Percentiles rank a stretch among this genome's conserved stretches.
Conservation (phyloP, 2,888 invertebrate genomes). For the Sarcophaga variegata region DNA sequence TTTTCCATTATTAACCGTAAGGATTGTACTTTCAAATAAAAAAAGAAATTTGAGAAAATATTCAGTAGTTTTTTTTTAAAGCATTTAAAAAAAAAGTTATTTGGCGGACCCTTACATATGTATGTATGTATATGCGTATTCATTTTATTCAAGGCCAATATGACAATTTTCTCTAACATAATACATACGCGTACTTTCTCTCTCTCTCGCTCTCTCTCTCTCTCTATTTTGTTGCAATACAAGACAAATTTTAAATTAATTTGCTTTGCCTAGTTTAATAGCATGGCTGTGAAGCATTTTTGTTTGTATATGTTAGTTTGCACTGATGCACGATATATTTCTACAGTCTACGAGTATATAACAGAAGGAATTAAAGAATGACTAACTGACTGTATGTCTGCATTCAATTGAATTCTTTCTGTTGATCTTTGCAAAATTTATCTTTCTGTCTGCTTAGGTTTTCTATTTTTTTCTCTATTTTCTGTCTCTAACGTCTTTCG, state of each 20-base stretch:
- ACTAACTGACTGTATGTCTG: conserved; percentile 59
- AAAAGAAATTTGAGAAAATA: too few relatives aligned
- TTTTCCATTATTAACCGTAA: too few relatives aligned
- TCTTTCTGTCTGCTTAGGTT: conserved; percentile 29
- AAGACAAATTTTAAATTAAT: conserved; percentile 68
- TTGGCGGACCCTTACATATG: not conserved
- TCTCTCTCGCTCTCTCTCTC: not conserved
- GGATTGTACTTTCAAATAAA: too few relatives aligned
- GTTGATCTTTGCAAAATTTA: conserved; percentile 60
- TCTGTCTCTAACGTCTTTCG: not conserved
- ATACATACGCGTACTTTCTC: conserved; percentile 38
- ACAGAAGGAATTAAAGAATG: conserved; percentile 46
- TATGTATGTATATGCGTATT: conserved; percentile 19
- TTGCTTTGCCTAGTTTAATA: conserved; percentile 56
- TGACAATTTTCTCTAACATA: conserved; percentile 22
- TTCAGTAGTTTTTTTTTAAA: too few relatives aligned
- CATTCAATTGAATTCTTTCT: conserved; percentile 60
- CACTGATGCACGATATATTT: not conserved
- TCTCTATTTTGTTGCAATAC: not conserved
- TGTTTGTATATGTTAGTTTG: not conserved
- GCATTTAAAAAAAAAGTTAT: too few relatives aligned
- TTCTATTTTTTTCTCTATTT: conserved; percentile 7
- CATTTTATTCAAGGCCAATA: conserved; percentile 40
- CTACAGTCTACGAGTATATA: not conserved
- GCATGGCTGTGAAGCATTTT: not conserved